A percentile compares a stretch with the other conserved stretches of the same genome.
Conservation (phyloP, 2,888 invertebrate species). For the Dicycla oo region DNA sequence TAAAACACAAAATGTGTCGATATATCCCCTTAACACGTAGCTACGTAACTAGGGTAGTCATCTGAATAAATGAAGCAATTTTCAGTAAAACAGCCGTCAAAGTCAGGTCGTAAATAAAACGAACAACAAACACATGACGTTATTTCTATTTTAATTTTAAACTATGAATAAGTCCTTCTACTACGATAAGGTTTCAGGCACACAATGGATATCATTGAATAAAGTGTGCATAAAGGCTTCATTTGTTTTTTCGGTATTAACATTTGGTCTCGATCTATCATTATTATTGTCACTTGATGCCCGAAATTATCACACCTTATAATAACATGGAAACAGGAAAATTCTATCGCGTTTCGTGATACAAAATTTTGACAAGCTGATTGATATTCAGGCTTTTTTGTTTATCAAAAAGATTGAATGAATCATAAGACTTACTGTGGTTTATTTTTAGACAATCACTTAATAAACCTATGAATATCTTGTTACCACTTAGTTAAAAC, state of each 20-base stretch:
- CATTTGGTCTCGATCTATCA: background rate
- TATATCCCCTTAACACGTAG: slow-evolving; percentile 5
- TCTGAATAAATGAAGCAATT: slow-evolving; percentile 47
- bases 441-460: background rate
- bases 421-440: background rate
- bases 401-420: background rate
- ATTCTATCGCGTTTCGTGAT: background rate
- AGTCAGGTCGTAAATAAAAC: slow-evolving; percentile 53
- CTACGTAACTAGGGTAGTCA: slow-evolving; percentile 16
- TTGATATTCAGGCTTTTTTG: background rate
- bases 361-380: background rate
- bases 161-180: slow-evolving; percentile 32
- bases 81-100: slow-evolving; percentile 51
- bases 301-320: background rate
- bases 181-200: slow-evolving; percentile 7
- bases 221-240: background rate
- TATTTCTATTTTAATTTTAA: slow-evolving; percentile 52
- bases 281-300: background rate
- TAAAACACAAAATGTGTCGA: too few relatives aligned
- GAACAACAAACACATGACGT: slow-evolving; percentile 53
- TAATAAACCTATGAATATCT: slow-evolving; percentile 12
- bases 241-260: background rate
- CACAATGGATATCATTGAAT: slow-evolving; percentile 3
- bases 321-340: too few relatives aligned
- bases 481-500: slow-evolving; percentile 10